Base-by-base conservation (phyloP, 2,888 invertebrate species). In the Gibbula magus region DNA sequence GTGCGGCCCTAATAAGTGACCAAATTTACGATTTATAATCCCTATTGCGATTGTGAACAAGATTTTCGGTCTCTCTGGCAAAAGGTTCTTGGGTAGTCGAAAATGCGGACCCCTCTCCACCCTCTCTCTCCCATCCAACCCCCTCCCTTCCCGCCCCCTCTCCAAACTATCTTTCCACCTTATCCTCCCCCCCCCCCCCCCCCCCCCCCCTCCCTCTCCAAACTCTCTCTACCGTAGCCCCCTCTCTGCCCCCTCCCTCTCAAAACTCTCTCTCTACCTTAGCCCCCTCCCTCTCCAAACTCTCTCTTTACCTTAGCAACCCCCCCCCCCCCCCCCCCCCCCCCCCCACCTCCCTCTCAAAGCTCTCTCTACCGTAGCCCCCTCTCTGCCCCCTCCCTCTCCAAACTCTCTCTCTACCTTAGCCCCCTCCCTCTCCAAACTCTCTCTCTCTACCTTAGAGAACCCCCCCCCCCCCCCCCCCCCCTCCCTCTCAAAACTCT, bases 401-500 rank as follows among this genome's bases (percentile, higher is more conserved):
- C 51, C n/a, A n/a, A 8, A 20, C 20, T 29, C n/a, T n/a, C n/a
- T n/a, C 16, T 22, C n/a, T n/a, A 20, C 35, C 22, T 52, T 35
- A 20, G 25, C 75, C 45, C 13, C 51, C 25, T 22, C 5, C 52
- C 25, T 29, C 29, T n/a, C 25, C 32, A 18, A 18, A 7, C 20
- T 8, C 25, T 18, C 25, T 29, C 32, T 73, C 53, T 70, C 35
- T 53, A 35, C 20, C 53, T 54, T 54, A 53, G 29, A 73, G 25
- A 52, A 53, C 53, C 54, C 54, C 54, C 54, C 54, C 54, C 54
- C 54, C 67, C 7, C 29, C 75, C 45, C 35, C 52, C 22, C 51
- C 76, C 52, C 70, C 70, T 51, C 66, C 29, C 75, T 61, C 79
- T 45, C 56, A 29, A 56, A 51, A 20, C 66, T 22, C 66, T 22